Evolutionary conservation across 2,888 invertebrate genomes (phyloP).

Genomic region (Cataglyphis cursor): DNA sequence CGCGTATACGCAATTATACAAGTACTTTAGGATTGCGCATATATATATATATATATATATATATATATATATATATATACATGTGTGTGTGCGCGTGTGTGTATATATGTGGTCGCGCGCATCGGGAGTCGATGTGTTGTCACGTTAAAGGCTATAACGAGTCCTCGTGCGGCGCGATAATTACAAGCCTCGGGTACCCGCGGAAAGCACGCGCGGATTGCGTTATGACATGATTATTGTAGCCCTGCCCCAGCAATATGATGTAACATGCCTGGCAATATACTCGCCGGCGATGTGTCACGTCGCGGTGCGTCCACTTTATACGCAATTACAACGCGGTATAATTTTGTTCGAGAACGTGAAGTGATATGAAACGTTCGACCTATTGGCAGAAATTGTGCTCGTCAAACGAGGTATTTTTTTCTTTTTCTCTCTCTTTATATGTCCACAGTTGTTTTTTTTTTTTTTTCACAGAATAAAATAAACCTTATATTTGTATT

Average conservation of each 20-base stretch:
- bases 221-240: conserved; percentile 81
- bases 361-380: conserved; percentile 36
- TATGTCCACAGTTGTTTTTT: not conserved
- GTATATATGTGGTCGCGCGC: not conserved
- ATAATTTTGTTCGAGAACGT: conserved; percentile 59
- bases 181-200: conserved; percentile 71
- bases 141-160: conserved; percentile 76
- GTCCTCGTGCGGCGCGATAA: conserved; percentile 74
- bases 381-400: conserved; percentile 26
- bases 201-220: conserved; percentile 79
- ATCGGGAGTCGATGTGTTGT: conserved; percentile 72
- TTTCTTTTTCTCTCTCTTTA: not conserved
- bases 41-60: no score
- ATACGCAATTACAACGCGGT: conserved; percentile 76
- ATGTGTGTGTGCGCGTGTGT: no score
- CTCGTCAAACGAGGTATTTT: not conserved
- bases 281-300: conserved; percentile 83
- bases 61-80: no score
- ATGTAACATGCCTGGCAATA: conserved; percentile 79
- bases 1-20: conserved; percentile 68
- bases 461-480: not conserved
- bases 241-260: conserved; percentile 65
- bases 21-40: conserved; percentile 56
- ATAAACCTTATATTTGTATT: not conserved
- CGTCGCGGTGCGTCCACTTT: conserved; percentile 81